Base-by-base conservation (phyloP, 2,888 invertebrate species). In the Entomobrya multifasciata region DNA sequence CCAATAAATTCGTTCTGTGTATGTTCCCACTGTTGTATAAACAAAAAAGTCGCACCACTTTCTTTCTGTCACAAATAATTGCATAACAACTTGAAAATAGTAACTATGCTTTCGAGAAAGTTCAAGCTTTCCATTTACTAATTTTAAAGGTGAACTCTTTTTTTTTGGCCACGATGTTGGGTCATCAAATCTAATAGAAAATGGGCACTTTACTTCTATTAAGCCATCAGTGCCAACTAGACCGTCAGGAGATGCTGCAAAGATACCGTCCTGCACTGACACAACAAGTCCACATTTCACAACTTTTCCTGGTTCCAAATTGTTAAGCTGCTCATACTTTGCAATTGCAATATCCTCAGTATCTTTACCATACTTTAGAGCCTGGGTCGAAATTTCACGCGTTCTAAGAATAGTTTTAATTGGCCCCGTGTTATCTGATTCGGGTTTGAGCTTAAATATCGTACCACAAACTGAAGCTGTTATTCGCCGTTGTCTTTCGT, bases 261-360 rank as follows among this genome's bases (percentile, higher is more conserved):
- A 65, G 3, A 65, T 65, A 2, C 65, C 65, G n/a, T 65, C 65
- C 1, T 36, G n/a, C 17, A 36, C 1, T 4, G 36, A 36, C 8
- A 83, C 55, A 11, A 83, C 44, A 5, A 83, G 22, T n/a, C 83
- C 83, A 52, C 13, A 10, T 36, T 3, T 27, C 5, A 5, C n/a
- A 0, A 82, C 82, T 17, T 17, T 1, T 0, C 22, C 20, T 4
- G 30, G 1, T n/a, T n/a, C n/a, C n/a, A n/a, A n/a, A n/a, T n/a
- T n/a, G n/a, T n/a, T n/a, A 25, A 52, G 13, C 2, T 47, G n/a
- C 11, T 17, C 15, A n/a, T 52, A 22, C 2, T 52, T 5, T n/a
- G 0, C 27, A 17, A 72, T 27, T 1, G 82, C 82, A 15, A n/a
- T n/a, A 2, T 4, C 1, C 22, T 82, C 82, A 13, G 22, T 52